Percentiles rank a stretch among this genome's conserved stretches.
phyloP scores from a whole-genome alignment of 2,797 vertebrate species.

The Euphonia xanthogaster region DNA sequence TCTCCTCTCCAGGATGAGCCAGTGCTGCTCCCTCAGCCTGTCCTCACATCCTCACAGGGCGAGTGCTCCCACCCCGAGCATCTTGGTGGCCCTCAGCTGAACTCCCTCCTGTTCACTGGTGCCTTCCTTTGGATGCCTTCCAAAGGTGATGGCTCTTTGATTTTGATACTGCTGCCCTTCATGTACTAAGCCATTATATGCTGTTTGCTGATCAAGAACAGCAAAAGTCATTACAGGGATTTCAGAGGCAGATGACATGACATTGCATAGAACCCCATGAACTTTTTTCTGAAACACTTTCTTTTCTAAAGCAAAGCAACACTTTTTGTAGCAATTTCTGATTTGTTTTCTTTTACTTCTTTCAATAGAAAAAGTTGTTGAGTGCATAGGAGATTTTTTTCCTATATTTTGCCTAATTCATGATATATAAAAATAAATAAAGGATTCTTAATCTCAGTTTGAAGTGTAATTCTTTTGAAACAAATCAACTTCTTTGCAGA shows the following conservation, averaged over 20 bases:
- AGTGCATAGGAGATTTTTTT: background rate
- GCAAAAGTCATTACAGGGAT: background rate
- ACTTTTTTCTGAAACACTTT: background rate
- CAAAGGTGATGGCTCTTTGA: background rate
- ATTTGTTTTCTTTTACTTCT: background rate
- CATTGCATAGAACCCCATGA: background rate
- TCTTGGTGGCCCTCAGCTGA: background rate
- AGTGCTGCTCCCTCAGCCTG: background rate
- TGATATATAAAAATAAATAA: background rate
- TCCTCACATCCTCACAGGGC: background rate
- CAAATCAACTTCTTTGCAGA: background rate
- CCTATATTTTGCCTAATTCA: background rate
- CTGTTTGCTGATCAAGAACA: background rate
- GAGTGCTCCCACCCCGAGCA: background rate
- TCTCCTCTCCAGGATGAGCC: background rate
- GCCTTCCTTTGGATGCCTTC: background rate
- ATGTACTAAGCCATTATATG: background rate
- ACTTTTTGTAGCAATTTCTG: background rate
- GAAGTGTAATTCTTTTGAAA: background rate
- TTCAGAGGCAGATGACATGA: background rate
- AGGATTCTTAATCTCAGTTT: background rate
- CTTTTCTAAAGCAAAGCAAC: background rate
- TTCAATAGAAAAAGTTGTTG: background rate
- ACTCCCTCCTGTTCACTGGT: fast-evolving
- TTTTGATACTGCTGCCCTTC: background rate